Evolutionary conservation across 2,797 vertebrate species (phyloP).

Genomic region (Triplophysa yarkandensis): DNA sequence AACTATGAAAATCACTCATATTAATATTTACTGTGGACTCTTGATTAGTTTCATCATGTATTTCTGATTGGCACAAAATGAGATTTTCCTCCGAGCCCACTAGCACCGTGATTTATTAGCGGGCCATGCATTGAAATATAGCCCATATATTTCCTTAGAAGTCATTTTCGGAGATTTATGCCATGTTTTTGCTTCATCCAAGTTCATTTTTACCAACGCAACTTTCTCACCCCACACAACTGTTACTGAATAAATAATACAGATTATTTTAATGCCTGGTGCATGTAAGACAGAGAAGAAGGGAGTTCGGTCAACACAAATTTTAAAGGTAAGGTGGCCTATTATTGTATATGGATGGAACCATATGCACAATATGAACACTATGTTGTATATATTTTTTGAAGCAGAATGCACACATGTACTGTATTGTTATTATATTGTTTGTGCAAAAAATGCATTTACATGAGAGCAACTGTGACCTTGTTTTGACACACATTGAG

Average conservation of each 20-base stretch:
- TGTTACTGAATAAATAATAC: slow-evolving; percentile 3
- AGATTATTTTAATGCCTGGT: background rate
- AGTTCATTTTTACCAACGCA: slow-evolving; percentile 1
- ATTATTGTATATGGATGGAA: background rate
- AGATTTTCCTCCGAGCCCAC: slow-evolving; percentile 45
- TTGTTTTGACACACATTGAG: no score
- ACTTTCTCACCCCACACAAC: slow-evolving; percentile 10
- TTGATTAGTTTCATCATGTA: slow-evolving; percentile 50
- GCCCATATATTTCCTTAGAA: slow-evolving; percentile 10
- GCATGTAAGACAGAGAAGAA: slow-evolving; percentile 7
- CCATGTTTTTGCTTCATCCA: background rate
- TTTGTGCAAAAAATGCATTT: no score
- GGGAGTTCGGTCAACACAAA: background rate
- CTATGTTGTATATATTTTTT: background rate
- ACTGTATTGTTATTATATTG: no score
- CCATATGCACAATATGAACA: background rate
- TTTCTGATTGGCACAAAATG: slow-evolving; percentile 50
- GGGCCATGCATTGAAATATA: slow-evolving; percentile 21
- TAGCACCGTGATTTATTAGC: slow-evolving; percentile 32
- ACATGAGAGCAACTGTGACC: no score
- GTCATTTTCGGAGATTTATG: slow-evolving; percentile 24
- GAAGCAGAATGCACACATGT: no score
- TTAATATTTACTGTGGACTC: slow-evolving; percentile 47
- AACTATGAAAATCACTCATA: slow-evolving; percentile 56
- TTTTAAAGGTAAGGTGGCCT: background rate